A percentile compares a stretch with the other conserved stretches of the same genome.
phyloP scores from a whole-genome alignment of 2,113 vertebrate genomes.

The Eleginops maclovinus region DNA sequence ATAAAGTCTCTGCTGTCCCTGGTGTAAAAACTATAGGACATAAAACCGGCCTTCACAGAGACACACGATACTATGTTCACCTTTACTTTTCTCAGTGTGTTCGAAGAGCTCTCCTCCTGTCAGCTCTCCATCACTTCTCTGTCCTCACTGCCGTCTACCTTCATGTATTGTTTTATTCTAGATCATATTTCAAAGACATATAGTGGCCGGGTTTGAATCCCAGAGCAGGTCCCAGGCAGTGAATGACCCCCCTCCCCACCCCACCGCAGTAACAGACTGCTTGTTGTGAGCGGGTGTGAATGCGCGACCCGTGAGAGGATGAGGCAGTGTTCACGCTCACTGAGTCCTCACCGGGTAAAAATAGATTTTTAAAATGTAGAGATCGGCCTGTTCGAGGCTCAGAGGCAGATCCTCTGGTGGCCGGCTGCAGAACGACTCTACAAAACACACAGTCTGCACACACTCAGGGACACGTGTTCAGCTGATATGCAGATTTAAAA shows the following conservation, averaged over 20 bases:
- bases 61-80: not conserved
- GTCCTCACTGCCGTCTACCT: not conserved
- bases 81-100: not conserved
- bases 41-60: too few species aligned
- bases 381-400: constrained; percentile 41
- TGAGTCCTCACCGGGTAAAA: constrained; percentile 52
- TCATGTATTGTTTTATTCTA: not conserved
- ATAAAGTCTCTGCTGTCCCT: not conserved
- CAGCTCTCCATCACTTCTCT: not conserved
- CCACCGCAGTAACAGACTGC: constrained; percentile 27
- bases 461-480: too few species aligned
- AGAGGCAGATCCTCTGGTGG: constrained; percentile 20
- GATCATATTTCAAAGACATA: not conserved
- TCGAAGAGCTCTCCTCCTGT: not conserved
- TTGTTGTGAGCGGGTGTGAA: constrained; percentile 57
- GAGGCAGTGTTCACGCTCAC: constrained; percentile 55
- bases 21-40: not conserved
- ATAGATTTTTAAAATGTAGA: constrained; percentile 55
- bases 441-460: too few species aligned
- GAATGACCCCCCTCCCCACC: constrained; percentile 3
- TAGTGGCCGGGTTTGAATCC: not conserved
- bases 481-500: too few species aligned
- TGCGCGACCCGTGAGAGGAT: constrained; percentile 49
- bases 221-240: not conserved
- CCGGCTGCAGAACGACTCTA: not conserved